Evolutionary conservation across 2,797 vertebrate genomes (phyloP), one percentile per base, ranked within the genome.

Genomic region (Jordanella pulchra): DNA sequence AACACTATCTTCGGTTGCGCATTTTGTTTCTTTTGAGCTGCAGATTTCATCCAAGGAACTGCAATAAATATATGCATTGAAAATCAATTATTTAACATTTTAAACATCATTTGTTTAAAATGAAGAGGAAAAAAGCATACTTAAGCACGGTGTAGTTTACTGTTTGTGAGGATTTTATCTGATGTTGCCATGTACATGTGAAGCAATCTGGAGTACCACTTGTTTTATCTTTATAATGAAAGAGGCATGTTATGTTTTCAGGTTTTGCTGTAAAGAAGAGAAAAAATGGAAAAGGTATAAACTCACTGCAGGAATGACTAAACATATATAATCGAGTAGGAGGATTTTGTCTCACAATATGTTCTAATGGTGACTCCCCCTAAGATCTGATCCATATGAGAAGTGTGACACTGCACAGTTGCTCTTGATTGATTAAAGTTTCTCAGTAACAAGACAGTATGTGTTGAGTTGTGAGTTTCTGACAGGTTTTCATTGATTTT

Each of bases 171-270:
- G 69, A 39, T n/a, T 73, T 7, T 0, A 13, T 53, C 7, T 45
- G 66, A 75, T 93, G 88, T 55, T 89, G 54, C 93, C 93, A 93
- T 18, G 1, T 82, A 81, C 93, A 93, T 0, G 63, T 87, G 1
- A 92, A 71, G 3, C 11, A 1, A 0, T 76, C 0, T 17, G 85
- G 81, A 0, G 1, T 0, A 12, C 42, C 48, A 0, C 0, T 1
- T 0, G 0, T 0, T 0, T 1, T 0, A 44, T 25, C 2, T 1
- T 9, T 0, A 48, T 60, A 56, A 56, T 81, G 25, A 1, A 75
- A 71, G 7, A 80, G 2, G 65, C 93, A 93, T 4, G 82, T 81
- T 50, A 93, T 47, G 0, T 83, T 84, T 15, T 27, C 77, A 60
- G 90, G 93, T 86, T 86, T 91, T 28, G 80, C 93, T 93, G 78